phyloP scores from a whole-genome alignment of 2,113 vertebrate genomes.

The Lasiurus borealis region DNA sequence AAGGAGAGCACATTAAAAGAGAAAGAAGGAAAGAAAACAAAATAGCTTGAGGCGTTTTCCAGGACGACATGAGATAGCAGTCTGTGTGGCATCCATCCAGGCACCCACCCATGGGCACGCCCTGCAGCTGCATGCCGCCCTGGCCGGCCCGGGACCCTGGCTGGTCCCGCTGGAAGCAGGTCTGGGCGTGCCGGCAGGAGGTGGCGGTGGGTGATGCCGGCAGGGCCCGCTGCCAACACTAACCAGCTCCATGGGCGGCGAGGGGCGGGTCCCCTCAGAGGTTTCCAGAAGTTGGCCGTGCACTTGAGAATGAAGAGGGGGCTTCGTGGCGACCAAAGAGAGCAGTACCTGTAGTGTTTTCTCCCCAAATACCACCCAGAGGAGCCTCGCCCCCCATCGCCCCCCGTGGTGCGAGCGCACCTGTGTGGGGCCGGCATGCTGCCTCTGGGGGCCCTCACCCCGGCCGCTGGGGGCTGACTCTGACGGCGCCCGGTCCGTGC shows the following conservation, averaged over 20 bases:
- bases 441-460: background rate
- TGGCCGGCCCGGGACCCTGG: background rate
- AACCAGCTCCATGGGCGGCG: background rate
- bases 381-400: background rate
- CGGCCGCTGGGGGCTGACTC: no score
- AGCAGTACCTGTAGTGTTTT: background rate
- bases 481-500: no score
- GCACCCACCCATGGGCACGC: background rate
- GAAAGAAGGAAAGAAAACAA: no score
- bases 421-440: fast-evolving
- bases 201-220: fast-evolving
- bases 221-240: background rate
- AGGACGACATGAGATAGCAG: background rate
- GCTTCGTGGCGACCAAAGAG: background rate
- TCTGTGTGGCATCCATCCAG: background rate
- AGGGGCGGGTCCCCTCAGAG: background rate
- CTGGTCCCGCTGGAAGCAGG: background rate
- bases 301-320: background rate
- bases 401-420: background rate
- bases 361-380: background rate
- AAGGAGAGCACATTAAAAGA: no score
- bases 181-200: background rate
- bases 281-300: background rate
- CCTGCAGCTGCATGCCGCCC: background rate
- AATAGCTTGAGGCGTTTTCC: background rate